Evolutionary conservation across 2,113 vertebrate species (phyloP), one percentile per base, ranked within the genome.

Genomic region (Miniopterus natalensis): DNA sequence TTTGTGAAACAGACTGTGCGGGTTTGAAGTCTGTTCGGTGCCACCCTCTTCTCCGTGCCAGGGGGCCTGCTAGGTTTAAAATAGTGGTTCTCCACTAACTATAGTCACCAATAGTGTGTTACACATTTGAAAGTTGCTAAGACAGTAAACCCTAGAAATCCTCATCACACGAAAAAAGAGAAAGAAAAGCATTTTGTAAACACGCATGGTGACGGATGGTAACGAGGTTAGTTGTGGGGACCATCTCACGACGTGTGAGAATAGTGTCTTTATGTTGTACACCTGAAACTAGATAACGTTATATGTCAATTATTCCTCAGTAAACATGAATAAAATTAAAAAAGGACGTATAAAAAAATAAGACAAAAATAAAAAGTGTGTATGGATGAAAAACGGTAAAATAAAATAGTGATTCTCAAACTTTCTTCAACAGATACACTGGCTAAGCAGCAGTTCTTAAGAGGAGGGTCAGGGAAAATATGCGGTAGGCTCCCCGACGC

Each of bases 401-500:
- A 68, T 31, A 36, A 75, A 75, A 75, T 29, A 31, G 14, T 13
- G 84, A 70, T 59, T 89, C 31, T 78, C 13, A 18, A 61, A 68
- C 6, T 75, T 93, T 47, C 80, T 92, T 80, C 31, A 53, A 36
- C 45, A 86, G 42, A 61, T 14, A 14, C 5, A 73, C 70, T 70
- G 1, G 0, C 42, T 8, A 20, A 63, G 65, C 21, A 71, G 63
- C 65, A 49, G 45, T 47, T 29, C 70, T 59, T 36, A 17, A 55
- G 66, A 80, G 6, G 21, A 80, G 61, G 42, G 51, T 2, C 2
- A 14, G 79, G 70, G 55, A 49, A 63, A 31, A 36, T 36, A 36
- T 2, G 36, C 36, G 36, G 36, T 36, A 36, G 36, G 36, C 31
- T 3, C 42, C 8, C 0, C 0, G 2, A 6, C 1, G 3, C 3